phyloP scores from a whole-genome alignment of 1,140 invertebrate species.

The Drosophila novamexicana region DNA sequence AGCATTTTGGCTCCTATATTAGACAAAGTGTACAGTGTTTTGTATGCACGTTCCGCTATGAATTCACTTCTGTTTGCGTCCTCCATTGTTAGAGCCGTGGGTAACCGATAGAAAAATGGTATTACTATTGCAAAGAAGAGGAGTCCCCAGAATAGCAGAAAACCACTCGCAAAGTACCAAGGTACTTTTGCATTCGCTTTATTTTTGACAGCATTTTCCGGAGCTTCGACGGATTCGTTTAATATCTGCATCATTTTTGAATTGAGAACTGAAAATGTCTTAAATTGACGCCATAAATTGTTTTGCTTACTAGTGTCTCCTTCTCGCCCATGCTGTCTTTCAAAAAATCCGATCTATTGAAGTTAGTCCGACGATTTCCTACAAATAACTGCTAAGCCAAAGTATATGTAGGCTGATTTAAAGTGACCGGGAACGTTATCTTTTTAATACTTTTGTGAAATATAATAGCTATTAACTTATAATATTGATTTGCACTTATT shows the following conservation, averaged over 20 bases:
- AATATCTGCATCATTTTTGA: conserved; percentile 25
- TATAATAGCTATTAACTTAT: background rate
- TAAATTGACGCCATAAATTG: background rate
- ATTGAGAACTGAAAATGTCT: background rate
- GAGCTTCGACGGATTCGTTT: background rate
- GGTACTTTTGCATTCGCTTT: conserved; percentile 3
- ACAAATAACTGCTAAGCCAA: conserved; percentile 2
- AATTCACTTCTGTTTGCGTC: conserved; percentile 40
- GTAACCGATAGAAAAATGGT: conserved; percentile 60
- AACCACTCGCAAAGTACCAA: conserved; percentile 51
- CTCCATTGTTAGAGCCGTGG: conserved; percentile 47
- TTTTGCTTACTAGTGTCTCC: conserved; percentile 9
- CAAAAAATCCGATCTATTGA: background rate
- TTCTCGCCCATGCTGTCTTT: conserved; percentile 14
- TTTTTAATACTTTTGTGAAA: background rate
- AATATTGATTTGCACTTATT: background rate
- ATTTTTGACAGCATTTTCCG: background rate
- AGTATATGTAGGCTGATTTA: background rate
- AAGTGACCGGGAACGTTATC: conserved; percentile 5
- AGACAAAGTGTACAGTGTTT: conserved; percentile 87
- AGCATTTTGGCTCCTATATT: conserved; percentile 88
- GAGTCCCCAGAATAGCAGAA: conserved; percentile 53
- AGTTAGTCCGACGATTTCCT: background rate
- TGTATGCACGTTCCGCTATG: conserved; percentile 64
- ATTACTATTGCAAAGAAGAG: conserved; percentile 66